Evolutionary conservation across 2,113 vertebrate genomes (phyloP).

Genomic region (Ardeotis arabs): DNA sequence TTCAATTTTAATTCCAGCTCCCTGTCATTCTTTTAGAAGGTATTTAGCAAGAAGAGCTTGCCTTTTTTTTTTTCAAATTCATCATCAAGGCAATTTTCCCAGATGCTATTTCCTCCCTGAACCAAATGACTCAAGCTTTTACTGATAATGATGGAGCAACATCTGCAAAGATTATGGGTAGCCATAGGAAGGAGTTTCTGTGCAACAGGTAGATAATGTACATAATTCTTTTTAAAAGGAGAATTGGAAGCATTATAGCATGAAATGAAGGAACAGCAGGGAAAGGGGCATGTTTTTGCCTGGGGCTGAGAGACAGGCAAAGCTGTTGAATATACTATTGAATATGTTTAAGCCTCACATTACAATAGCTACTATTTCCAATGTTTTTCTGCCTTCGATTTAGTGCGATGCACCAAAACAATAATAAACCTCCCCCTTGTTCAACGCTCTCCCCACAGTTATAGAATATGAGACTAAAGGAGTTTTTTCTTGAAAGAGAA

Average conservation of each 20-base stretch:
- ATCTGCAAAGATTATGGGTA: slow-evolving; percentile 30
- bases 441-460: neutral
- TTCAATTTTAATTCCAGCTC: neutral
- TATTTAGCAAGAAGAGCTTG: neutral
- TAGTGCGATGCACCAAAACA: neutral
- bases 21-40: neutral
- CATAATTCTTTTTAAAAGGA: slow-evolving; percentile 17
- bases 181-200: neutral
- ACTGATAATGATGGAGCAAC: neutral
- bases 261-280: slow-evolving; percentile 66
- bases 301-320: slow-evolving; percentile 4
- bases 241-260: slow-evolving; percentile 46
- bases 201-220: slow-evolving; percentile 42
- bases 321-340: neutral
- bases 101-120: neutral
- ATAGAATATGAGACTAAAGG: neutral
- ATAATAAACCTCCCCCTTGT: neutral
- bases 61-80: neutral
- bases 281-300: slow-evolving; percentile 23
- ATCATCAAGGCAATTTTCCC: neutral
- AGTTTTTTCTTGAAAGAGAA: neutral
- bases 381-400: neutral
- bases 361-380: neutral
- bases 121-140: neutral
- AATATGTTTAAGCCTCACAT: slow-evolving; percentile 11